Conservation (phyloP, 2,797 vertebrate genomes). For the Melanotaenia pygmaea region DNA sequence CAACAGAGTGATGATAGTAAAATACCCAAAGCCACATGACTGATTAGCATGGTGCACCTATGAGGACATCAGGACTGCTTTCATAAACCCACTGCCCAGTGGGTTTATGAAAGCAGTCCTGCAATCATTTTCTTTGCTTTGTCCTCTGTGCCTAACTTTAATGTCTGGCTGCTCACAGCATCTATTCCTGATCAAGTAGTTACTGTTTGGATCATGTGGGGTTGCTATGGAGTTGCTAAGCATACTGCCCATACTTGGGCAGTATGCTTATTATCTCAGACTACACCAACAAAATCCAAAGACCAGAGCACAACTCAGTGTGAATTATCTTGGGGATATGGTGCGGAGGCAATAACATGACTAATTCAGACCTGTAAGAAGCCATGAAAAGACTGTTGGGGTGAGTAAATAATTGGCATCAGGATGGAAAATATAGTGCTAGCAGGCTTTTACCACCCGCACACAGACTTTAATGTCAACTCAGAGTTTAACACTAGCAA, state of each 20-base stretch:
- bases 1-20: constrained; percentile 28
- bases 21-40: constrained; percentile 47
- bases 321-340: constrained; percentile 51
- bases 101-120: constrained; percentile 4
- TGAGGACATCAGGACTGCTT: constrained; percentile 10
- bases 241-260: constrained; percentile 51
- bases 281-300: constrained; percentile 63
- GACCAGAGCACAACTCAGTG: constrained; percentile 55
- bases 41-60: constrained; percentile 27
- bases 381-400: constrained; percentile 55
- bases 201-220: constrained; percentile 71
- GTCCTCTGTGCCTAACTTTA: constrained; percentile 48
- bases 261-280: constrained; percentile 77
- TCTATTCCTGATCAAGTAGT: constrained; percentile 73
- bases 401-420: constrained; percentile 69
- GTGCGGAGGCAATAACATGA: constrained; percentile 69
- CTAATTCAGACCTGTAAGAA: constrained; percentile 66
- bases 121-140: constrained; percentile 18
- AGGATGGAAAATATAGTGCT: constrained; percentile 72
- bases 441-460: constrained; percentile 61
- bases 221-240: constrained; percentile 81
- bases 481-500: constrained; percentile 55
- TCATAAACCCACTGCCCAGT: constrained; percentile 13
- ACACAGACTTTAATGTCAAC: constrained; percentile 53
- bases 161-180: constrained; percentile 42